A percentile compares a stretch with the other conserved stretches of the same genome.
phyloP scores from a whole-genome alignment of 2,888 invertebrate species.

The Zaprionus bogoriensis region DNA sequence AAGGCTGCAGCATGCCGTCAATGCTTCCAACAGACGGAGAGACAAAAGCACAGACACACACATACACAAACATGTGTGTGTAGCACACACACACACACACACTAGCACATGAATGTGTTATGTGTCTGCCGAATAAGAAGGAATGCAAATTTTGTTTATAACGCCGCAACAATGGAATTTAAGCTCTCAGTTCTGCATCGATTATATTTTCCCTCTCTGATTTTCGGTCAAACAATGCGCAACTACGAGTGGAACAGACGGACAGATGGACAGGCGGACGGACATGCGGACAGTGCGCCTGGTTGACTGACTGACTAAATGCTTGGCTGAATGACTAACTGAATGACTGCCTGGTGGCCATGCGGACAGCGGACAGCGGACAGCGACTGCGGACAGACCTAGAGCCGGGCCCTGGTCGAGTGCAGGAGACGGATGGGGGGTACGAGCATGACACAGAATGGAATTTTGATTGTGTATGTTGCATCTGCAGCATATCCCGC shows the following conservation, averaged over 20 bases:
- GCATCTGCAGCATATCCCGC: conserved; percentile 31
- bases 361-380: conserved; percentile 17
- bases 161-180: conserved; percentile 73
- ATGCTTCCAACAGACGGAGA: not conserved
- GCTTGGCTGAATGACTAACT: conserved; percentile 60
- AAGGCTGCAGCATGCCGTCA: not conserved
- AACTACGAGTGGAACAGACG: conserved; percentile 20
- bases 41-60: not conserved
- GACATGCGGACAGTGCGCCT: conserved; percentile 36
- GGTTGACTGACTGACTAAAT: conserved; percentile 58
- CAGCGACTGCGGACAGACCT: conserved; percentile 5
- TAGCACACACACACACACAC: not conserved
- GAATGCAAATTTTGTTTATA: conserved; percentile 77
- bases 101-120: not conserved
- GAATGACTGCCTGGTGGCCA: conserved; percentile 48
- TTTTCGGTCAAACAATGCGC: conserved; percentile 55
- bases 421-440: no score
- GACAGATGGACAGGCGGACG: conserved; percentile 14
- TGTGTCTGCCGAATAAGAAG: conserved; percentile 29
- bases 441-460: conserved; percentile 53
- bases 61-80: not conserved
- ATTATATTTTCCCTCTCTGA: conserved; percentile 50
- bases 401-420: conserved; percentile 11
- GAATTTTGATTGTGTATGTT: conserved; percentile 68
- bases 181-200: conserved; percentile 49